Conservation (phyloP, 2,797 vertebrate genomes). For the Varecia variegata region DNA sequence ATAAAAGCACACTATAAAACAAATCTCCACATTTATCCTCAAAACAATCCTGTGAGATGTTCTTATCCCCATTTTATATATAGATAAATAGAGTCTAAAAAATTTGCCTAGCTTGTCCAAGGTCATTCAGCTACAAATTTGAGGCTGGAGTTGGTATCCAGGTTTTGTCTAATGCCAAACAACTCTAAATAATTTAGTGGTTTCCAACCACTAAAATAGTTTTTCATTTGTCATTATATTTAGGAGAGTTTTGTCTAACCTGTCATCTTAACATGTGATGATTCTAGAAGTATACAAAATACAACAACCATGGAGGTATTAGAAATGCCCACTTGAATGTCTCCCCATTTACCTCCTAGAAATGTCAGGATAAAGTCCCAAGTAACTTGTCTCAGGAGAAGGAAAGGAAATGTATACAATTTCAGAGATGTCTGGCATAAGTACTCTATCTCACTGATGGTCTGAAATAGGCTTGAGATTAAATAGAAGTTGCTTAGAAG, state of each 20-base stretch:
- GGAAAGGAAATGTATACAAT: background rate
- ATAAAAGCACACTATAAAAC: background rate
- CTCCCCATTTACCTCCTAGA: background rate
- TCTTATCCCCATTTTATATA: background rate
- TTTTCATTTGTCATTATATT: background rate
- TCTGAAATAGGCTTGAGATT: background rate
- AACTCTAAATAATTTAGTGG: background rate
- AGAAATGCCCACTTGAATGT: background rate
- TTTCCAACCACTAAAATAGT: background rate
- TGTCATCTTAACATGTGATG: background rate
- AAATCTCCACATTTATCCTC: background rate
- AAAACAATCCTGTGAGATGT: background rate
- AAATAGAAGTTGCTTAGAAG: background rate
- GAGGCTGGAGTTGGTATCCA: background rate
- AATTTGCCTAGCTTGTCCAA: background rate
- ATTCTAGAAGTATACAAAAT: background rate
- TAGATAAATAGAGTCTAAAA: background rate
- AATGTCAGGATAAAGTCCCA: background rate
- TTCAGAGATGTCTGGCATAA: background rate
- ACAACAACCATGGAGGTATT: background rate
- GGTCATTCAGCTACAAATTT: background rate
- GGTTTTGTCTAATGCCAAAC: background rate
- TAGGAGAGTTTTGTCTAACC: background rate
- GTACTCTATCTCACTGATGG: background rate
- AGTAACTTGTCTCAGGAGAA: background rate